A percentile compares a stretch with the other conserved stretches of the same genome.
These are phyloP conservation scores for Caretta caretta DNA, from an alignment of 2,113 vertebrate species.

Conservation along the genomic window DNA sequence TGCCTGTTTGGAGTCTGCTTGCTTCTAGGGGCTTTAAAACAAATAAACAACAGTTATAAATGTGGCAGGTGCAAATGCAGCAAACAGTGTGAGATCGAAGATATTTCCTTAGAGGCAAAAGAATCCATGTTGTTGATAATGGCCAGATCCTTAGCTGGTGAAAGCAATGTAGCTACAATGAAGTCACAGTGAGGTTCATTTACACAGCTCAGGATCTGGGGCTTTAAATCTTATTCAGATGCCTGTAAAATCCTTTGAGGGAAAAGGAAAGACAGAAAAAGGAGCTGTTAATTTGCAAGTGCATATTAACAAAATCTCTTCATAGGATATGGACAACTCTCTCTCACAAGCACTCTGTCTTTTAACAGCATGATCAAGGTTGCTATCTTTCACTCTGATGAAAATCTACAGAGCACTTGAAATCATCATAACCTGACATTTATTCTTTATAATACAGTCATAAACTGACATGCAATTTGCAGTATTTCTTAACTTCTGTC, in stretches of 20 bases:
- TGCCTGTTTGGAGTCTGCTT: neutral
- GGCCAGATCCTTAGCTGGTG: neutral
- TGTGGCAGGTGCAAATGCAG: neutral
- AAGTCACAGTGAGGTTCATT: neutral
- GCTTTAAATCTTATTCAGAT: fast-evolving
- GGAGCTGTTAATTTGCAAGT: neutral
- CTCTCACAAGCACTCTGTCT: neutral
- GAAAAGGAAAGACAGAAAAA: neutral
- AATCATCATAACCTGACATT: neutral
- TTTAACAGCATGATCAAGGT: neutral
- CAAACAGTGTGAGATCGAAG: no score
- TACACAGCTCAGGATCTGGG: neutral
- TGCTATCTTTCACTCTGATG: neutral
- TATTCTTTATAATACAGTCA: neutral
- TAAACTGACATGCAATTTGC: neutral
- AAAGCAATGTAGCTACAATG: neutral
- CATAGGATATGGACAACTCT: neutral
- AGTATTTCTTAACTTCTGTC: neutral
- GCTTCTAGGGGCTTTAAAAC: neutral
- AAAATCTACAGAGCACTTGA: neutral
- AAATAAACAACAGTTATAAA: neutral
- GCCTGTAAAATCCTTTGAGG: neutral
- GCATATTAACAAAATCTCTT: neutral
- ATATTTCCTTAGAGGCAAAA: neutral
- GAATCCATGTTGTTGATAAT: neutral